A percentile compares a stretch with the other conserved stretches of the same genome.
Evolutionary conservation across 92 coral and sea anemone species (phyloP).

Genomic region (Palythoa heliodiscus): DNA sequence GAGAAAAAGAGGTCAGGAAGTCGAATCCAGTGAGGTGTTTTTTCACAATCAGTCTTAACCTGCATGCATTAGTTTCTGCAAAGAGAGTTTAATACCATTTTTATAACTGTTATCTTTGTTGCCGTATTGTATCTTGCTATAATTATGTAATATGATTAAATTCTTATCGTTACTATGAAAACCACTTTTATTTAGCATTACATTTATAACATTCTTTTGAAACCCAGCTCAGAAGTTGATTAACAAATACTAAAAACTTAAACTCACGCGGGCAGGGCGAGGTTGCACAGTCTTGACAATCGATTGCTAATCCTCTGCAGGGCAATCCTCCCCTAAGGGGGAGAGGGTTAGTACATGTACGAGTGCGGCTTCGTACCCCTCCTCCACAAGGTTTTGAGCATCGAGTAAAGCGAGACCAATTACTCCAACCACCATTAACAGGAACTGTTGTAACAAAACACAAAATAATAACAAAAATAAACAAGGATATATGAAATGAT

Average conservation of each 20-base stretch:
- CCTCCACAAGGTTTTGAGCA: slow-evolving; percentile 2
- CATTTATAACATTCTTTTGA: not conserved
- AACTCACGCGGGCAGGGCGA: not conserved
- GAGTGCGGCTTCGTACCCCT: slow-evolving; percentile 19
- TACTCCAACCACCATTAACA: slow-evolving; percentile 19
- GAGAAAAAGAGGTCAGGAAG: too few relatives aligned
- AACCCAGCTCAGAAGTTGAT: not conserved
- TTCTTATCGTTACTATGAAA: too few relatives aligned
- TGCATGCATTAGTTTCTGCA: too few relatives aligned
- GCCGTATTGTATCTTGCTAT: too few relatives aligned
- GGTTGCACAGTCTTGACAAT: not conserved
- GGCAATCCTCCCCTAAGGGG: slow-evolving; percentile 20
- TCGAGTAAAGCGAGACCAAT: not conserved
- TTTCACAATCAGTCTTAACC: too few relatives aligned
- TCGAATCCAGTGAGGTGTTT: not conserved
- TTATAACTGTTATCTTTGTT: too few relatives aligned
- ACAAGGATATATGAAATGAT: too few relatives aligned
- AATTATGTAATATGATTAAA: too few relatives aligned
- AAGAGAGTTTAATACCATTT: not conserved
- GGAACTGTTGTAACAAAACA: not conserved
- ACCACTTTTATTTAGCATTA: not conserved
- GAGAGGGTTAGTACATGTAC: slow-evolving; percentile 20
- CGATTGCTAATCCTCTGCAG: not conserved
- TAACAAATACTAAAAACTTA: not conserved
- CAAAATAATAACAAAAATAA: not conserved